phyloP scores from a whole-genome alignment of 2,797 vertebrate species.

The Myoxocephalus aenaeus region DNA sequence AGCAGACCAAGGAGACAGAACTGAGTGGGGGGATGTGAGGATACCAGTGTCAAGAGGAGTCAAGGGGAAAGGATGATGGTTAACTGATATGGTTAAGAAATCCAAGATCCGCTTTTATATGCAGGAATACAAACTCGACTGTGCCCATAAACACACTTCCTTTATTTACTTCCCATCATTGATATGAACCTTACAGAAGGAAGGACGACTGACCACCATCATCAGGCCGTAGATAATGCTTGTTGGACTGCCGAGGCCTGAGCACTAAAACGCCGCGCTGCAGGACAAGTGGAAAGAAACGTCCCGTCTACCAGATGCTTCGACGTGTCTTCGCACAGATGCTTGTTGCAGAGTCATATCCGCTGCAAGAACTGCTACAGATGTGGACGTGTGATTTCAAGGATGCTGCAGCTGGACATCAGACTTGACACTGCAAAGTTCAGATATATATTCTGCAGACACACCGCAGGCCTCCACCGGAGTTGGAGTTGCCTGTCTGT shows the following conservation, averaged over 20 bases:
- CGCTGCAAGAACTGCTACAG: conserved; percentile 28
- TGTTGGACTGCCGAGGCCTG: conserved; percentile 25
- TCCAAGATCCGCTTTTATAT: conserved; percentile 38
- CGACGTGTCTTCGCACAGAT: background rate
- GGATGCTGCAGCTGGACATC: conserved; percentile 24
- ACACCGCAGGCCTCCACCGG: conserved; percentile 21
- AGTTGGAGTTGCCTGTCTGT: conserved; percentile 36
- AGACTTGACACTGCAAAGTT: conserved; percentile 3
- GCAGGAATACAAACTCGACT: conserved; percentile 10
- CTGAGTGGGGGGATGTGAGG: background rate
- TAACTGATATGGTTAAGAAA: conserved; percentile 35
- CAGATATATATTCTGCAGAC: conserved; percentile 24
- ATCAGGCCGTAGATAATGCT: conserved; percentile 25
- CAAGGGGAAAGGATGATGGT: background rate
- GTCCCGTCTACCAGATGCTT: background rate
- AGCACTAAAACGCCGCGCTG: background rate
- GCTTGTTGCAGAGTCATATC: conserved; percentile 15
- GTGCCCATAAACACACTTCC: conserved; percentile 30
- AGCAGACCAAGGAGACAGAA: background rate
- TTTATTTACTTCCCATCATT: conserved; percentile 20
- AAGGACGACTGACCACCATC: conserved; percentile 22
- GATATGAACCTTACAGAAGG: conserved; percentile 25
- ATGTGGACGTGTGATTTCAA: conserved; percentile 16
- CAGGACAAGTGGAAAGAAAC: background rate
- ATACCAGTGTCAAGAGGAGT: conserved; percentile 2